Evolutionary conservation across 1,140 invertebrate species (phyloP).

Genomic region (Caenorhabditis brenneri): DNA sequence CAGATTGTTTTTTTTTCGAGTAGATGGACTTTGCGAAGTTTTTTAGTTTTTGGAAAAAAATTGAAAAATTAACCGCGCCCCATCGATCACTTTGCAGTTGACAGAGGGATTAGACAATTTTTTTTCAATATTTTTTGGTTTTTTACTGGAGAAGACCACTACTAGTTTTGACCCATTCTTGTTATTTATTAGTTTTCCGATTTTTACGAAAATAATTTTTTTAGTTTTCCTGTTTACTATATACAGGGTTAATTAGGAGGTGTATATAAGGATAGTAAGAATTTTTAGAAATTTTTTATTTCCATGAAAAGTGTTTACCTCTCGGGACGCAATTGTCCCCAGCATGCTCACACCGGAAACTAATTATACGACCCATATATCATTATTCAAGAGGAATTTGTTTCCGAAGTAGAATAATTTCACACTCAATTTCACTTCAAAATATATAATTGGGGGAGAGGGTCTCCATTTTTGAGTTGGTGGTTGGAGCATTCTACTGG

Average conservation of each 20-base stretch:
- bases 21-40: too few species aligned
- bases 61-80: background rate
- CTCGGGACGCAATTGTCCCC: background rate
- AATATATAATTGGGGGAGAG: background rate
- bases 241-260: too few species aligned
- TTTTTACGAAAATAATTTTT: background rate
- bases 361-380: background rate
- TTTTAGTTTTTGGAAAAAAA: too few species aligned
- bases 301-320: background rate
- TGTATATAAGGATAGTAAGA: too few species aligned
- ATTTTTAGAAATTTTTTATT: background rate
- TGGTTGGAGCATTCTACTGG: too few species aligned
- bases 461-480: background rate
- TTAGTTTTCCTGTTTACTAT: too few species aligned
- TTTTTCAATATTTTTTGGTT: background rate
- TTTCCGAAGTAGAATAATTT: conserved; percentile 11
- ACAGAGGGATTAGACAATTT: background rate
- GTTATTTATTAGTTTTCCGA: background rate
- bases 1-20: too few species aligned
- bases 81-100: background rate
- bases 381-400: background rate
- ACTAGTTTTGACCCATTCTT: background rate
- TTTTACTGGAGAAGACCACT: too few species aligned
- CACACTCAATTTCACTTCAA: conserved; percentile 19
- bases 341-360: background rate